phyloP scores from a whole-genome alignment of 2,888 invertebrate genomes.

The Acronicta alni region DNA sequence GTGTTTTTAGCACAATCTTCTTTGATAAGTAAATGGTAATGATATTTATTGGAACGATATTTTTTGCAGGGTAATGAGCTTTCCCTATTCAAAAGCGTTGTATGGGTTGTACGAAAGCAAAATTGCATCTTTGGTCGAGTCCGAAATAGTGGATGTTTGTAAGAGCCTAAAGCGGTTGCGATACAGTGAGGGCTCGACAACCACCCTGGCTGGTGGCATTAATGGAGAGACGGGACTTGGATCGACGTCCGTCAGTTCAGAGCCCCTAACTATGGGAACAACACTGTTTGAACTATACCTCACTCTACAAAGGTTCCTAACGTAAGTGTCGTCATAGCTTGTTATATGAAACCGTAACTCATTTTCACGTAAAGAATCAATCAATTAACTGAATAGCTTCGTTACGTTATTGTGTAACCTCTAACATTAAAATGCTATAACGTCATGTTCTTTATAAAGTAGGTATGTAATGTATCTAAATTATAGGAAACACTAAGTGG shows the following conservation, averaged over 20 bases:
- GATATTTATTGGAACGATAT: slow-evolving; percentile 21
- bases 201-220: slow-evolving; percentile 84
- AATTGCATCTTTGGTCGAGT: slow-evolving; percentile 92
- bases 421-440: no score
- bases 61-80: slow-evolving; percentile 90
- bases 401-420: background rate
- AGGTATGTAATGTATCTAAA: no score
- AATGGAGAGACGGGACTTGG: slow-evolving; percentile 87
- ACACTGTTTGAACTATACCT: slow-evolving; percentile 97
- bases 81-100: slow-evolving; percentile 92
- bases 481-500: no score
- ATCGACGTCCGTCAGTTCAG: slow-evolving; percentile 84
- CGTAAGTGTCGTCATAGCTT: slow-evolving; percentile 83
- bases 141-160: slow-evolving; percentile 93
- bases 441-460: no score
- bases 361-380: background rate
- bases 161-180: slow-evolving; percentile 91
- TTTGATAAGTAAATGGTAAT: slow-evolving; percentile 36
- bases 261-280: slow-evolving; percentile 94
- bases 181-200: slow-evolving; percentile 84
- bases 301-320: slow-evolving; percentile 95
- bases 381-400: background rate
- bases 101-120: slow-evolving; percentile 93
- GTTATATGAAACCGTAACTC: background rate
- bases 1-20: slow-evolving; percentile 33